A percentile compares a stretch with the other conserved stretches of the same genome.
Evolutionary conservation across 2,888 invertebrate genomes (phyloP).

Genomic region (Chaetoderma sp.): DNA sequence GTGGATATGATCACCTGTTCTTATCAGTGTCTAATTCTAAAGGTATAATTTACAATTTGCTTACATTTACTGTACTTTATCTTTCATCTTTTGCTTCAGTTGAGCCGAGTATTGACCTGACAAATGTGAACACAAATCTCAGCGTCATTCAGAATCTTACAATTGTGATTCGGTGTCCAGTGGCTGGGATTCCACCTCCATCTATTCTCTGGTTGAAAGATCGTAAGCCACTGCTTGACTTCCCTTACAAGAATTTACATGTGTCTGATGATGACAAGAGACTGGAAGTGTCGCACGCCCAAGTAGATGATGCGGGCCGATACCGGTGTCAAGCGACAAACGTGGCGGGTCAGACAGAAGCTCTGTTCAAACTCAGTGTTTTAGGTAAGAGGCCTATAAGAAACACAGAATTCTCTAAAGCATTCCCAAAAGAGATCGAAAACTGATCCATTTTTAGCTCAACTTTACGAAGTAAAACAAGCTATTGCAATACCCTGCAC

Average conservation of each 20-base stretch:
- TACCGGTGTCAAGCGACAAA: slow-evolving; percentile 71
- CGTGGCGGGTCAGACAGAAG: slow-evolving; percentile 68
- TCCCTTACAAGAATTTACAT: slow-evolving; percentile 55
- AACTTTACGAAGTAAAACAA: no score
- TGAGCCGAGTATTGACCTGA: slow-evolving; percentile 54
- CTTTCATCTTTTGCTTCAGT: slow-evolving; percentile 48
- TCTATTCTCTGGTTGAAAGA: slow-evolving; percentile 68
- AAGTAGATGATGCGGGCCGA: slow-evolving; percentile 66
- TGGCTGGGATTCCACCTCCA: slow-evolving; percentile 67
- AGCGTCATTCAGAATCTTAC: slow-evolving; percentile 65
- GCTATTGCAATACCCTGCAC: no score
- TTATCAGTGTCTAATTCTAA: no score
- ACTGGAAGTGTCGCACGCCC: slow-evolving; percentile 65
- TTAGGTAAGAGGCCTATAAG: slow-evolving; percentile 52
- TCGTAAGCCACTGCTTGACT: slow-evolving; percentile 51
- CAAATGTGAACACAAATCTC: slow-evolving; percentile 44
- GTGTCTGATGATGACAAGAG: slow-evolving; percentile 58
- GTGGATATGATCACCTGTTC: no score
- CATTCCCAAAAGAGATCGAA: no score
- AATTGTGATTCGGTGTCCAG: slow-evolving; percentile 64
- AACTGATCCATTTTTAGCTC: no score
- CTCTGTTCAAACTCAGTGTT: slow-evolving; percentile 51
- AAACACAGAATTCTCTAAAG: background rate
- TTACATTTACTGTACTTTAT: no score
- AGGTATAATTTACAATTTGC: no score